Evolutionary conservation across 2,888 invertebrate genomes (phyloP).

Genomic region (Acleris literana): DNA sequence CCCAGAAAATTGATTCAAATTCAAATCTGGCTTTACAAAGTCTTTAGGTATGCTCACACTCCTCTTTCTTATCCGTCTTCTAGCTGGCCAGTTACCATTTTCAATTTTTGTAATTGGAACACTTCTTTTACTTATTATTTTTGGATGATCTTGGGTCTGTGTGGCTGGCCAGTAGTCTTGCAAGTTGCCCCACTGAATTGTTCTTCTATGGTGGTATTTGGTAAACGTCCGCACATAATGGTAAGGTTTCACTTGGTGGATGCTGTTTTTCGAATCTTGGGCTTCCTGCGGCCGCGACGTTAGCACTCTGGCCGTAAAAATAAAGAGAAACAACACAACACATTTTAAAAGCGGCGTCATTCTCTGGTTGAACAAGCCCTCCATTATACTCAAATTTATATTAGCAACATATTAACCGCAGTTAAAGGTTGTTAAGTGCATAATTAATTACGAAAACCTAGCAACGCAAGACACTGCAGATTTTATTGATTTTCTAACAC

Average conservation of each 20-base stretch:
- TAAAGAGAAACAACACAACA: constrained; percentile 73
- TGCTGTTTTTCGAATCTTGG: constrained; percentile 63
- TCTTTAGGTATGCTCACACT: constrained; percentile 61
- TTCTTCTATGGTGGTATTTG: constrained; percentile 76
- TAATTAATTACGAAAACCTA: constrained; percentile 49
- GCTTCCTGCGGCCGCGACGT: constrained; percentile 74
- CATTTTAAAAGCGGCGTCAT: constrained; percentile 76
- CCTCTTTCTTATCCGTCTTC: constrained; percentile 52
- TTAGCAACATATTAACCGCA: constrained; percentile 33
- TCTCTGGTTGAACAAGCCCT: constrained; percentile 66
- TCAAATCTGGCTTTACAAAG: constrained; percentile 48
- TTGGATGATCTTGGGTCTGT: constrained; percentile 51
- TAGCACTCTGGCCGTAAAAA: constrained; percentile 77
- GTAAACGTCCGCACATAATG: constrained; percentile 78
- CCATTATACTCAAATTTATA: constrained; percentile 55
- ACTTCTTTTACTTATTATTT: constrained; percentile 47
- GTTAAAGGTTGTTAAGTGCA: constrained; percentile 48
- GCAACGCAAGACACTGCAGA: constrained; percentile 66
- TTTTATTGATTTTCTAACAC: constrained; percentile 62
- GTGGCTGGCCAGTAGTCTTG: constrained; percentile 59
- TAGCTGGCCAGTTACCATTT: constrained; percentile 51
- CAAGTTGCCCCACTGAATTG: constrained; percentile 65
- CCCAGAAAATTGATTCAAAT: constrained; percentile 52
- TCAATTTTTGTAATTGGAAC: constrained; percentile 35
- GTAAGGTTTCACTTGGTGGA: constrained; percentile 67